phyloP scores from a whole-genome alignment of 2,888 invertebrate species.

The Drosophila imparisetae region DNA sequence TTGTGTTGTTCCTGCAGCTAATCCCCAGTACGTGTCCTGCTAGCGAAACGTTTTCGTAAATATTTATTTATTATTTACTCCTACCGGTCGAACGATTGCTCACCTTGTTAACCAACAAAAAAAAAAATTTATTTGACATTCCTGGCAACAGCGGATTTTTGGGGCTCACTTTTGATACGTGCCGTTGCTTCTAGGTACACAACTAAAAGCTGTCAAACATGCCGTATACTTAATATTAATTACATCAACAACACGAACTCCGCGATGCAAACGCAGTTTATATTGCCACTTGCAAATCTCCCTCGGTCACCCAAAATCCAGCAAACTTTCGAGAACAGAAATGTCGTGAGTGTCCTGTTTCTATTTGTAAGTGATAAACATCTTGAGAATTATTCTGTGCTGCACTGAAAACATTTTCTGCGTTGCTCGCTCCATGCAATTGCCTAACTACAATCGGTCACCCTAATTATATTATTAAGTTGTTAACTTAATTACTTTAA shows the following conservation, averaged over 20 bases:
- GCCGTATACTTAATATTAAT: slow-evolving; percentile 77
- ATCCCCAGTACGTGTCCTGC: slow-evolving; percentile 75
- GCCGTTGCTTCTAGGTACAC: slow-evolving; percentile 47
- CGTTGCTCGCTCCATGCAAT: neutral
- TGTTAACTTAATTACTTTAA: slow-evolving; percentile 57
- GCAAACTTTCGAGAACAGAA: slow-evolving; percentile 25
- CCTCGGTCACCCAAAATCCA: slow-evolving; percentile 43
- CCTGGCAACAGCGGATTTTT: slow-evolving; percentile 46
- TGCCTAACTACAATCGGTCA: slow-evolving; percentile 23
- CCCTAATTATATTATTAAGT: slow-evolving; percentile 59
- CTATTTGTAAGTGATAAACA: slow-evolving; percentile 38
- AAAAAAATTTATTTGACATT: slow-evolving; percentile 64
- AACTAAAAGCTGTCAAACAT: slow-evolving; percentile 72
- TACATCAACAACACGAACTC: slow-evolving; percentile 50
- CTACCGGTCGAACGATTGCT: slow-evolving; percentile 45
- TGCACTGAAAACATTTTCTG: slow-evolving; percentile 43
- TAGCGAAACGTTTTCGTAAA: slow-evolving; percentile 72
- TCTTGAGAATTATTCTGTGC: slow-evolving; percentile 29
- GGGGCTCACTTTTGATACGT: slow-evolving; percentile 64
- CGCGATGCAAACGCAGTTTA: slow-evolving; percentile 39
- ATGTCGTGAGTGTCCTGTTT: neutral
- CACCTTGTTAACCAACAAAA: slow-evolving; percentile 56
- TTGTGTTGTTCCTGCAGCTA: slow-evolving; percentile 50
- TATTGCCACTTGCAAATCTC: slow-evolving; percentile 48
- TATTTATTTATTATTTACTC: slow-evolving; percentile 79